Conservation (phyloP, 1,140 invertebrate genomes). For the Ericerus pela region DNA sequence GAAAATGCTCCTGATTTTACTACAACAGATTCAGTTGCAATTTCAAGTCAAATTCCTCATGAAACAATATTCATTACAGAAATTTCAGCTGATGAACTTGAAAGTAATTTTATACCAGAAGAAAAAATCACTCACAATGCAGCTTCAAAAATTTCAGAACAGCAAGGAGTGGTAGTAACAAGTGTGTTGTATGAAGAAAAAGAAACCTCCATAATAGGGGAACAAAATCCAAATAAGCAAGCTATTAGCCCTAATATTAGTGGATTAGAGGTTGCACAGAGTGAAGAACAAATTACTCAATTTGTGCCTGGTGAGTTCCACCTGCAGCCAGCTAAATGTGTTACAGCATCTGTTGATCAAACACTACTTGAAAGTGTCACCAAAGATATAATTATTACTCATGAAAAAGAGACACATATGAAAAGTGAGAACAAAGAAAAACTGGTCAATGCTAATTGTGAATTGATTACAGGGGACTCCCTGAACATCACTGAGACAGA, state of each 20-base stretch:
- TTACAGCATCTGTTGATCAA: conserved; percentile 24
- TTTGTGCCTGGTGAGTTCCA: conserved; percentile 21
- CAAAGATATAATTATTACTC: conserved; percentile 12
- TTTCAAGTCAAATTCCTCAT: not conserved
- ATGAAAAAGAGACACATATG: conserved; percentile 9
- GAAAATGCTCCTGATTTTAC: not conserved
- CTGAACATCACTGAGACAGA: conserved; percentile 18
- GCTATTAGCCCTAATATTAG: not conserved
- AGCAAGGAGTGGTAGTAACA: not conserved
- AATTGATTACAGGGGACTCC: conserved; percentile 21
- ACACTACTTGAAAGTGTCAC: conserved; percentile 20
- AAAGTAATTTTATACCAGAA: not conserved
- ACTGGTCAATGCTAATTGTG: conserved; percentile 16
- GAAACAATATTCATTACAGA: not conserved
- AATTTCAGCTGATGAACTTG: not conserved
- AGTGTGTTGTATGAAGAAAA: not conserved
- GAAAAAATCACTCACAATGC: not conserved
- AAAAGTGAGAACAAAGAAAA: not conserved
- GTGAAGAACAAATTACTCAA: not conserved
- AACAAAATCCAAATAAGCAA: not conserved
- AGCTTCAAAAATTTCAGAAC: not conserved
- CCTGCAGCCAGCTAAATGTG: conserved; percentile 22
- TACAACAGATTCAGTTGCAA: not conserved
- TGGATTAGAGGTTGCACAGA: conserved; percentile 6
- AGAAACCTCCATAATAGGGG: not conserved